Evolutionary conservation across 2,888 invertebrate species (phyloP), one percentile per base, ranked within the genome.

Genomic region (Xestobium rufovillosum): DNA sequence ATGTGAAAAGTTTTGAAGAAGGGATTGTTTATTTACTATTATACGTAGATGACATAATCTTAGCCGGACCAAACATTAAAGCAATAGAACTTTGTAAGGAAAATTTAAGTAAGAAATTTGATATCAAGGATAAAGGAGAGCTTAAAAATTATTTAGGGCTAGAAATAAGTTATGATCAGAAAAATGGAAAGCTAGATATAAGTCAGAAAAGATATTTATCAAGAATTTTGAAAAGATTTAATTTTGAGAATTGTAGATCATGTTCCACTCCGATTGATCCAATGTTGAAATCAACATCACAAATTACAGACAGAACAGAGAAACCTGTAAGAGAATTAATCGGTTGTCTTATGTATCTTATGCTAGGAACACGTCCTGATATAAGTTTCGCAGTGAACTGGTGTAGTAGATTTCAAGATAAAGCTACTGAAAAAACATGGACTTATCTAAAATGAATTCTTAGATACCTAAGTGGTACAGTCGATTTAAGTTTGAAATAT

Each of bases 401-500:
- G n/a, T 31, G 30, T 3, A 41, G 38, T 41, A 25, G 26, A 34
- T 39, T 26, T 31, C 38, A 42, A 28, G 17, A 38, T 9, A 31
- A 16, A 17, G 35, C 39, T 17, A 46, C 37, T 33, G 28, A 39
- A 12, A 26, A 45, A n/a, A 37, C 45, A 15, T 40, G 11, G 10
- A 34, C 16, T 4, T 16, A 12, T 1, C 15, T 38, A 29, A 38
- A 34, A 36, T 25, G 44, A 36, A 32, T 49, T 3, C 31, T 45
- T 14, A 1, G 43, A 14, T n/a, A n/a, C n/a, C n/a, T n/a, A n/a
- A 44, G 47, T 39, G n/a, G 46, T 12, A 42, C 44, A 14, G 38
- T 34, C 4, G 26, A 44, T 34, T 31, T 34, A n/a, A 37, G 26
- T 17, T 32, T 33, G 14, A 37, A n/a, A 26, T 33, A 37, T 37